Percentiles rank a stretch among this genome's conserved stretches.
Conservation (phyloP, 2,888 invertebrate species). For the Drosophila glabriapex region DNA sequence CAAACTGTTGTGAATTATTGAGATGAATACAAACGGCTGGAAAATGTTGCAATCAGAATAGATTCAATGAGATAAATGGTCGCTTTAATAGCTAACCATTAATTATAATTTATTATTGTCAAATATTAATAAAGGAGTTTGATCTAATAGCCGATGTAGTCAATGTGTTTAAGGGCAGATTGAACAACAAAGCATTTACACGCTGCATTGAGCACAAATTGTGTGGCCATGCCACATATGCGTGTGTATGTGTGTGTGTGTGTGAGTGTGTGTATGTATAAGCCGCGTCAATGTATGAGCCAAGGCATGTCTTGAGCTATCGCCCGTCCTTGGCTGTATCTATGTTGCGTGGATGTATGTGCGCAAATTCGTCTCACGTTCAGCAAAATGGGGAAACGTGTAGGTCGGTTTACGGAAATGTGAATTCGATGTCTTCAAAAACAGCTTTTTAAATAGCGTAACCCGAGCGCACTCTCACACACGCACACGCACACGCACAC, state of each 20-base stretch:
- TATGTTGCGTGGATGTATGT: constrained; percentile 21
- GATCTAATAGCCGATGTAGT: constrained; percentile 14
- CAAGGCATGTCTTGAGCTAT: constrained; percentile 26
- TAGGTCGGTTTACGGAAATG: constrained; percentile 68
- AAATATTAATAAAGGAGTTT: background rate
- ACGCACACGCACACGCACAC: background rate
- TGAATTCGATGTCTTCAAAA: constrained; percentile 80
- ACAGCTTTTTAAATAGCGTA: constrained; percentile 63
- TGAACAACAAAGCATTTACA: constrained; percentile 50
- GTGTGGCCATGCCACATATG: constrained; percentile 9
- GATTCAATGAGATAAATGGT: background rate
- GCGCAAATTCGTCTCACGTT: constrained; percentile 73
- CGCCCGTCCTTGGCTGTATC: constrained; percentile 40
- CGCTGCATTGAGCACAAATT: constrained; percentile 50
- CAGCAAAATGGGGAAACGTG: constrained; percentile 70
- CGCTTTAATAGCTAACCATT: background rate
- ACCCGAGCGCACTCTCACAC: constrained; percentile 15
- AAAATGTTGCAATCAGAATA: background rate
- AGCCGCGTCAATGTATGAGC: background rate
- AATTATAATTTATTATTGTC: constrained; percentile 1
- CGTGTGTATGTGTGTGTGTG: background rate
- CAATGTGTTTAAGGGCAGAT: constrained; percentile 4
- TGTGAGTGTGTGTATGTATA: background rate
- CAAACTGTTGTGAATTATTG: constrained; percentile 6
- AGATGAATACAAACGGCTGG: background rate